Evolutionary conservation across 2,888 invertebrate species (phyloP).

Genomic region (Thymelicus sylvestris): DNA sequence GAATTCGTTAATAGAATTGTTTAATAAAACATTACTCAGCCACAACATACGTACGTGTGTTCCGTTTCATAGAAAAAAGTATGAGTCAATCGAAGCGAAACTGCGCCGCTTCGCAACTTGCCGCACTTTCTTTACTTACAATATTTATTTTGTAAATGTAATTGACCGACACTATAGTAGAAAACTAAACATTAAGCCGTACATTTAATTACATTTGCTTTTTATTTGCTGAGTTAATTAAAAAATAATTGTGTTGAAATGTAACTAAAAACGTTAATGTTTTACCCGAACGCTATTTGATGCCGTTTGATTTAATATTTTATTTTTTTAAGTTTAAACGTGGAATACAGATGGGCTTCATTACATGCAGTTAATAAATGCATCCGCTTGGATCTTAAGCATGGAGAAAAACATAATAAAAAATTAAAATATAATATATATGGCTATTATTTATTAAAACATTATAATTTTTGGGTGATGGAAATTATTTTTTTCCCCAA

Average conservation of each 20-base stretch:
- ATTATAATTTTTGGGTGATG: not conserved
- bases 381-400: not conserved
- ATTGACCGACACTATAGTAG: not conserved
- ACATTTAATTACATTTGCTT: not conserved
- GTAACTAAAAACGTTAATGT: not conserved
- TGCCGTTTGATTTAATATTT: no score
- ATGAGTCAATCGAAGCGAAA: constrained; percentile 11
- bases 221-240: not conserved
- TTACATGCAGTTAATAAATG: no score
- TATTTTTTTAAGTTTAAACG: no score
- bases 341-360: no score
- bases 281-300: not conserved
- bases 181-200: not conserved
- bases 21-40: constrained; percentile 1
- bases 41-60: not conserved
- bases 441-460: not conserved
- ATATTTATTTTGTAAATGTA: constrained; percentile 12
- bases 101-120: not conserved
- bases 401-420: not conserved
- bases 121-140: constrained; percentile 7
- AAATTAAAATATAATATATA: not conserved
- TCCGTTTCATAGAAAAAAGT: constrained; percentile 11
- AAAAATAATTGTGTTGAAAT: constrained; percentile 6
- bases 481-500: not conserved
- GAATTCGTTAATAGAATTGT: constrained; percentile 21